Percentiles rank a stretch among this genome's conserved stretches.
Conservation (phyloP, 2,113 vertebrate genomes). For the Athene noctua region DNA sequence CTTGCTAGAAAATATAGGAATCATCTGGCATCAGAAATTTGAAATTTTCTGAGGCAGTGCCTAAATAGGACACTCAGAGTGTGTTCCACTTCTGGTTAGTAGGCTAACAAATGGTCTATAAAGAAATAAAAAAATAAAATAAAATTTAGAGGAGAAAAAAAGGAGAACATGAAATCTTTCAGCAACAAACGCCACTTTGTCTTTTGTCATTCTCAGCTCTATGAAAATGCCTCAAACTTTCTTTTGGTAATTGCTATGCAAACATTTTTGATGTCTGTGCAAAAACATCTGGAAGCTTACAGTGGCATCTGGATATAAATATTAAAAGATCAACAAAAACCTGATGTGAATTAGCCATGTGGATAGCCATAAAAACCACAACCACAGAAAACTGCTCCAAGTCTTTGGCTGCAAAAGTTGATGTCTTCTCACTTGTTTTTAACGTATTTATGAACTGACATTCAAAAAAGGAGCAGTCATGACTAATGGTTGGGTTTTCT, state of each 20-base stretch:
- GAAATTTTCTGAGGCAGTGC: neutral
- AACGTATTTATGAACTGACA: neutral
- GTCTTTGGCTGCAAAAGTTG: neutral
- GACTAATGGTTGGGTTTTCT: neutral
- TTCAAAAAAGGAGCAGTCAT: neutral
- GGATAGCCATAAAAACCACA: slow-evolving; percentile 30
- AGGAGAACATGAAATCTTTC: neutral
- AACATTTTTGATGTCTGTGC: slow-evolving; percentile 40
- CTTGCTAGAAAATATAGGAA: neutral
- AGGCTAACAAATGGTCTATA: neutral
- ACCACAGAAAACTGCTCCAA: neutral
- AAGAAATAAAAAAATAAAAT: neutral
- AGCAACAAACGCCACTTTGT: neutral
- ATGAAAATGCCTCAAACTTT: slow-evolving; percentile 14
- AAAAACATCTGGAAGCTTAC: slow-evolving; percentile 54
- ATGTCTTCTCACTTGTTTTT: neutral
- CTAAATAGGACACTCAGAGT: neutral
- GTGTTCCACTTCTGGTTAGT: neutral
- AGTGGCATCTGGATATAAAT: slow-evolving; percentile 54
- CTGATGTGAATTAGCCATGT: slow-evolving; percentile 11
- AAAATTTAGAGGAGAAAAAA: neutral
- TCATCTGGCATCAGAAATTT: neutral
- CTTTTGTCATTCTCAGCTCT: slow-evolving; percentile 12
- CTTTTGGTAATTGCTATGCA: slow-evolving; percentile 19
- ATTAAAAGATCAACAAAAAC: slow-evolving; percentile 50